phyloP scores from a whole-genome alignment of 2,888 invertebrate genomes.

The Parascotia fuliginaria region DNA sequence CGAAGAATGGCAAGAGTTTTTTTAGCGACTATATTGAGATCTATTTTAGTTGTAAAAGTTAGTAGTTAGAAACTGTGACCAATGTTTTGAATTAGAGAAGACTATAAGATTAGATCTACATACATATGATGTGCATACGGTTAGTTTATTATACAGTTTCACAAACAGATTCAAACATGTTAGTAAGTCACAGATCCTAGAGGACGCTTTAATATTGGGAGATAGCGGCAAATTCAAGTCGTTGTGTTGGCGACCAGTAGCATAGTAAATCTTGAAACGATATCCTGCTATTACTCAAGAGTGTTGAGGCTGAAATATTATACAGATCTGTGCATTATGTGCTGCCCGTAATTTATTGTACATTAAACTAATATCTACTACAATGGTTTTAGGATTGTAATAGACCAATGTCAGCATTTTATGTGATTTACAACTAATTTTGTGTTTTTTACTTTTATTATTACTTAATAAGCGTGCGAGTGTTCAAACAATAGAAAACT shows the following conservation, averaged over 20 bases:
- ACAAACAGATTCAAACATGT: background rate
- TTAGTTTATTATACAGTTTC: background rate
- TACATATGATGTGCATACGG: too few species aligned
- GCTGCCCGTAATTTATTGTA: slow-evolving; percentile 19
- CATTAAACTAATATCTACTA: slow-evolving; percentile 9
- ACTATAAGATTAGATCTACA: background rate
- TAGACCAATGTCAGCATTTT: background rate
- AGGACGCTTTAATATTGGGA: background rate
- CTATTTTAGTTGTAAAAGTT: background rate
- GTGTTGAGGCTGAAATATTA: slow-evolving; percentile 37
- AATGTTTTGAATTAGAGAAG: background rate
- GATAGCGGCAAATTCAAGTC: slow-evolving; percentile 14
- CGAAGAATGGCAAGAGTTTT: slow-evolving; percentile 8
- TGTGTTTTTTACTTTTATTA: background rate
- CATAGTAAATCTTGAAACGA: slow-evolving; percentile 39
- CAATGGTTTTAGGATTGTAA: too few species aligned
- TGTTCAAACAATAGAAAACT: background rate
- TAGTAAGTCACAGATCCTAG: background rate
- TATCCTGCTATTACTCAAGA: slow-evolving; percentile 43
- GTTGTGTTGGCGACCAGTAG: slow-evolving; percentile 26
- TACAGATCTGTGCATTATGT: slow-evolving; percentile 34
- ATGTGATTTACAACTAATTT: background rate
- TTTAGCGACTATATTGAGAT: background rate
- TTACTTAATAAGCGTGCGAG: background rate
- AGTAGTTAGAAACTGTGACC: background rate